Conservation (phyloP, 2,888 invertebrate genomes). For the Erebia aethiops region DNA sequence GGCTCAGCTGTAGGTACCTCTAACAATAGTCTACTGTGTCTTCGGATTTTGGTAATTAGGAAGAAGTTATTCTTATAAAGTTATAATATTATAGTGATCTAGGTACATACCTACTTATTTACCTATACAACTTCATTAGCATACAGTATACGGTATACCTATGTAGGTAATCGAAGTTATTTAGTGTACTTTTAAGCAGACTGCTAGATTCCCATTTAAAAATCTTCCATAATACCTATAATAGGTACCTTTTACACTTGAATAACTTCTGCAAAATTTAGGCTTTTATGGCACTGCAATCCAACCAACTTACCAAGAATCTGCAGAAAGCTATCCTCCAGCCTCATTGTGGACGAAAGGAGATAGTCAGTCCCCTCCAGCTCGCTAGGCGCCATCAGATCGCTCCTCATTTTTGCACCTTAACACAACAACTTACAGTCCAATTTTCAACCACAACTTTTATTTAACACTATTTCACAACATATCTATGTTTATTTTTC, state of each 20-base stretch:
- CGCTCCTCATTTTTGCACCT: conserved; percentile 74
- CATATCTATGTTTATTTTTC: conserved; percentile 29
- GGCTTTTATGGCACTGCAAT: background rate
- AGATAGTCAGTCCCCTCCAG: conserved; percentile 85
- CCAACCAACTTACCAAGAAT: conserved; percentile 80
- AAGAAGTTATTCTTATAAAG: too few relatives aligned
- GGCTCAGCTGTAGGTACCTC: too few relatives aligned
- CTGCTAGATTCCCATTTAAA: background rate
- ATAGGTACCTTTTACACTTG: background rate
- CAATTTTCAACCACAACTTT: conserved; percentile 44
- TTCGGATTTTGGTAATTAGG: too few relatives aligned
- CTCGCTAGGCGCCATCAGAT: conserved; percentile 79
- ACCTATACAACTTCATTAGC: too few relatives aligned
- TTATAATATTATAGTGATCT: too few relatives aligned
- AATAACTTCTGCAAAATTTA: too few relatives aligned
- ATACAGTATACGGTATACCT: too few relatives aligned
- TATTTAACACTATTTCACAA: conserved; percentile 17
- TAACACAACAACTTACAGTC: conserved; percentile 48
- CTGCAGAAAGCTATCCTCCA: conserved; percentile 85
- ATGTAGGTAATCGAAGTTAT: background rate
- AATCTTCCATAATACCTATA: background rate
- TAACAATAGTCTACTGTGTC: too few relatives aligned
- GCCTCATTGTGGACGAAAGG: conserved; percentile 84
- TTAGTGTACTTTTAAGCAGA: background rate
- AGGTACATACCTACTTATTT: too few relatives aligned